These are phyloP conservation scores for Carposina sasakii DNA, from an alignment of 1,140 invertebrate genomes.

Conservation along the genomic window DNA sequence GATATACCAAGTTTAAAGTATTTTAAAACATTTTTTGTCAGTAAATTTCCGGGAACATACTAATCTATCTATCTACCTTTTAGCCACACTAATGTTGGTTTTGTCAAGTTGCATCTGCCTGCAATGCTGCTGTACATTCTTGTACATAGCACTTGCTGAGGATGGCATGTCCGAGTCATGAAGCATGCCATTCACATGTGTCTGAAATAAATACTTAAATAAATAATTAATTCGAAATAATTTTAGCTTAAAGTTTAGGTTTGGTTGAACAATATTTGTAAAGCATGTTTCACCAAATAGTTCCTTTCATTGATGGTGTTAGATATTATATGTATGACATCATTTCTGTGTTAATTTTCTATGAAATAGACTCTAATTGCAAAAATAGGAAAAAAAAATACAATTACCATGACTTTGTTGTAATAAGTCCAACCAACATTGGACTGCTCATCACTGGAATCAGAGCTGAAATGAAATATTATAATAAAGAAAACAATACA, in stretches of 20 bases:
- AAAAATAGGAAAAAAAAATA: conserved; percentile 1
- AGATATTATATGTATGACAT: too few relatives aligned
- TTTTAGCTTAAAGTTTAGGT: too few relatives aligned
- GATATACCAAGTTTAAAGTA: too few relatives aligned
- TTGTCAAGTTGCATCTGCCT: conserved; percentile 64
- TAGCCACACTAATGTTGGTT: conserved; percentile 60
- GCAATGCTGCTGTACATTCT: conserved; percentile 51
- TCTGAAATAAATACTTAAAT: conserved; percentile 43
- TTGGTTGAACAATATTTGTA: too few relatives aligned
- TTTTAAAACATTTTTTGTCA: too few relatives aligned
- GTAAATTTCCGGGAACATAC: too few relatives aligned
- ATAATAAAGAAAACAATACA: conserved; percentile 9
- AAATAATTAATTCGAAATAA: conserved; percentile 4
- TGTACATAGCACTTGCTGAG: conserved; percentile 57
- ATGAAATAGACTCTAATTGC: too few relatives aligned
- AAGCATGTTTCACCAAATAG: too few relatives aligned
- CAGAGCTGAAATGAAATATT: conserved; percentile 61
- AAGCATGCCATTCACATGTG: conserved; percentile 62
- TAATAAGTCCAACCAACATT: conserved; percentile 80
- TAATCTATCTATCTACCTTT: too few relatives aligned
- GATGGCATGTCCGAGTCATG: conserved; percentile 67
- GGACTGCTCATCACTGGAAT: conserved; percentile 63
- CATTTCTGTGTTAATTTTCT: too few relatives aligned
- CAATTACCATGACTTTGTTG: conserved; percentile 76
- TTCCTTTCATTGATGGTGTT: too few relatives aligned